phyloP scores from a whole-genome alignment of 1,140 invertebrate genomes.

The Drosophila carrolli region DNA sequence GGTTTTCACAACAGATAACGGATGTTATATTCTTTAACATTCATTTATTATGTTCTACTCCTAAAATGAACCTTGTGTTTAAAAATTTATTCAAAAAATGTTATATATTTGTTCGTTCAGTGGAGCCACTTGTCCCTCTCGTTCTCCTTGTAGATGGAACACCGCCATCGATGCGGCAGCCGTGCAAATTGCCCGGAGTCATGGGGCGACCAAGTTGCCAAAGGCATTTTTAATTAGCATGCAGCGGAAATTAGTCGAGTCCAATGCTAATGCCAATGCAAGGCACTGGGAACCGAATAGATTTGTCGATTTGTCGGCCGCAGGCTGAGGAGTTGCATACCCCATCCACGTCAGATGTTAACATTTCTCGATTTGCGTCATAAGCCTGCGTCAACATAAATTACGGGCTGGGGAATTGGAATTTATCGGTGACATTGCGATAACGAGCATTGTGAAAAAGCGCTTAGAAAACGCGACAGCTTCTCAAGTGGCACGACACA shows the following conservation, averaged over 20 bases:
- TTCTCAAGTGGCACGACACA: slow-evolving; percentile 49
- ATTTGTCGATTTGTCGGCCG: slow-evolving; percentile 13
- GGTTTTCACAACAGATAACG: no score
- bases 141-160: slow-evolving; percentile 1
- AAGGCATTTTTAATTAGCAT: slow-evolving; percentile 78
- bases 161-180: slow-evolving; percentile 16
- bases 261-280: slow-evolving; percentile 27
- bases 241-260: slow-evolving; percentile 66
- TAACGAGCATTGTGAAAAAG: slow-evolving; percentile 68
- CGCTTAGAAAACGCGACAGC: slow-evolving; percentile 29
- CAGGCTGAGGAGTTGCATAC: slow-evolving; percentile 2
- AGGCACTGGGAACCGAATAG: slow-evolving; percentile 38
- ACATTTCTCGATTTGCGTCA: slow-evolving; percentile 56
- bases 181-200: slow-evolving; percentile 71
- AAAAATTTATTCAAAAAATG: not conserved
- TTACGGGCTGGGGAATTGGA: slow-evolving; percentile 61
- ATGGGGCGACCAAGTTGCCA: slow-evolving; percentile 59
- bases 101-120: not conserved
- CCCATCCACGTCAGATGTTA: slow-evolving; percentile 33
- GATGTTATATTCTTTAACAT: no score
- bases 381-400: slow-evolving; percentile 67
- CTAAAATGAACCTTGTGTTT: not conserved
- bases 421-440: slow-evolving; percentile 70
- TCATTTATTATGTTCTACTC: no score
- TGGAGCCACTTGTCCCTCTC: slow-evolving; percentile 52